Percentiles rank a stretch among this genome's conserved stretches.
Evolutionary conservation across 1,140 invertebrate genomes (phyloP).

Genomic region (Gonatopus flavifemur): DNA sequence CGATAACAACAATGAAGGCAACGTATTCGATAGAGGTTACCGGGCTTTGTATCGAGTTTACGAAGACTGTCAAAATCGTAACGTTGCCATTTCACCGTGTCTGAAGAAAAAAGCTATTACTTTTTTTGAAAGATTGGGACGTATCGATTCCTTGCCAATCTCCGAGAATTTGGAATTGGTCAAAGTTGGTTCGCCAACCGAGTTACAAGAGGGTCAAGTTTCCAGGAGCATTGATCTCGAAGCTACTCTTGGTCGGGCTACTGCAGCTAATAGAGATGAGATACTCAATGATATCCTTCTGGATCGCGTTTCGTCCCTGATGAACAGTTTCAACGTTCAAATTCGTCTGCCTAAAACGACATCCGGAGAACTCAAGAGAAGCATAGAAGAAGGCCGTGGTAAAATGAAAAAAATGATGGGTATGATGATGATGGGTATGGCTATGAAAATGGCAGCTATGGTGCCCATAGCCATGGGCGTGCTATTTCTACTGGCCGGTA

Average conservation of each 20-base stretch:
- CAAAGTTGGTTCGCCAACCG: conserved; percentile 35
- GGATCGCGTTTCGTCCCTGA: conserved; percentile 69
- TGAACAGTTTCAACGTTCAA: conserved; percentile 75
- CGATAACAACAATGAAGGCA: conserved; percentile 33
- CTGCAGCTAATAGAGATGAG: conserved; percentile 64
- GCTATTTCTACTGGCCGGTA: conserved; percentile 73
- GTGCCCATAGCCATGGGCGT: conserved; percentile 73
- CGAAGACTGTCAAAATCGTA: conserved; percentile 53
- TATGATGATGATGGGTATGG: conserved; percentile 79
- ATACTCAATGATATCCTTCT: conserved; percentile 69
- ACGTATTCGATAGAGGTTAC: conserved; percentile 49
- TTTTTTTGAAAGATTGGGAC: conserved; percentile 71
- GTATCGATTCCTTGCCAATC: conserved; percentile 68
- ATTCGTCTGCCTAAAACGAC: conserved; percentile 72
- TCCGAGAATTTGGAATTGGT: conserved; percentile 67
- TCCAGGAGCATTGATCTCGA: conserved; percentile 74
- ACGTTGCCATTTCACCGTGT: conserved; percentile 66
- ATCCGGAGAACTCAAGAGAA: conserved; percentile 67
- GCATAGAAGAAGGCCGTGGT: conserved; percentile 74
- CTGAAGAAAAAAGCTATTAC: conserved; percentile 79
- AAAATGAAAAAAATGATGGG: conserved; percentile 84
- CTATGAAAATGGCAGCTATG: conserved; percentile 74
- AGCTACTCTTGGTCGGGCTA: conserved; percentile 63
- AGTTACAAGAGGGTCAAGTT: conserved; percentile 53
- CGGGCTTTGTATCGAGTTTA: conserved; percentile 48